A percentile compares a stretch with the other conserved stretches of the same genome.
phyloP scores from a whole-genome alignment of 1,140 invertebrate species.

The Thaumetopoea pityocampa region DNA sequence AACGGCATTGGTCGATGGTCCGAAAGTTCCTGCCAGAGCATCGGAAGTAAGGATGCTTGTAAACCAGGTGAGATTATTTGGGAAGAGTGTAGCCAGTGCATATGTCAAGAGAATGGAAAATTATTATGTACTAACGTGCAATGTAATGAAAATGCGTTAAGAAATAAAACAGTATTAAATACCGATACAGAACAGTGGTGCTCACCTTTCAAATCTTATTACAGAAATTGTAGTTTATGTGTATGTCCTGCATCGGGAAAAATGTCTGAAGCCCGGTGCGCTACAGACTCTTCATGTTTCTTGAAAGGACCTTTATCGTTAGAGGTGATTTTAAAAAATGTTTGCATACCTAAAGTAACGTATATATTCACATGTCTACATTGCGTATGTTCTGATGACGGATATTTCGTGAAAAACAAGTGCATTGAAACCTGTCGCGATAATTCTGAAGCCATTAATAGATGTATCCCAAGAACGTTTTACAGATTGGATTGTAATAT shows the following conservation, averaged over 20 bases:
- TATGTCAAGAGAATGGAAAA: conserved; percentile 44
- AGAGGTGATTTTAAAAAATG: conserved; percentile 26
- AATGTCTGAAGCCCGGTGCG: conserved; percentile 40
- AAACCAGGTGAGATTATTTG: conserved; percentile 37
- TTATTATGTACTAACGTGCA: conserved; percentile 37
- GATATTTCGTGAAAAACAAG: conserved; percentile 39
- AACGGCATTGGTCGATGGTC: conserved; percentile 35
- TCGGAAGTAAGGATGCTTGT: conserved; percentile 35
- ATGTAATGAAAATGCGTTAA: conserved; percentile 21
- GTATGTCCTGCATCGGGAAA: conserved; percentile 48
- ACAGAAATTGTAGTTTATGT: conserved; percentile 53
- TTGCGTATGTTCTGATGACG: conserved; percentile 54
- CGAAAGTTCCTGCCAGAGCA: conserved; percentile 33
- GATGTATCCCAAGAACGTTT: conserved; percentile 42
- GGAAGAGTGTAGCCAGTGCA: conserved; percentile 48
- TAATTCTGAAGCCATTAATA: conserved; percentile 3
- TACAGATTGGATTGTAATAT: conserved; percentile 49
- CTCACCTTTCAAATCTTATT: conserved; percentile 50
- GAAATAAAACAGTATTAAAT: conserved; percentile 2
- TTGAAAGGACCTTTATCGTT: conserved; percentile 12
- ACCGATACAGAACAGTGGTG: conserved; percentile 29
- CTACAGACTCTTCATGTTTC: conserved; percentile 41
- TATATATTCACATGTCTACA: conserved; percentile 52
- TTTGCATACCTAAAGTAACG: conserved; percentile 57
- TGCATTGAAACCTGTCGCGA: conserved; percentile 48